These are phyloP conservation scores for Trimorus sp. DNA, from an alignment of 2,888 invertebrate genomes.

Conservation along the genomic window DNA sequence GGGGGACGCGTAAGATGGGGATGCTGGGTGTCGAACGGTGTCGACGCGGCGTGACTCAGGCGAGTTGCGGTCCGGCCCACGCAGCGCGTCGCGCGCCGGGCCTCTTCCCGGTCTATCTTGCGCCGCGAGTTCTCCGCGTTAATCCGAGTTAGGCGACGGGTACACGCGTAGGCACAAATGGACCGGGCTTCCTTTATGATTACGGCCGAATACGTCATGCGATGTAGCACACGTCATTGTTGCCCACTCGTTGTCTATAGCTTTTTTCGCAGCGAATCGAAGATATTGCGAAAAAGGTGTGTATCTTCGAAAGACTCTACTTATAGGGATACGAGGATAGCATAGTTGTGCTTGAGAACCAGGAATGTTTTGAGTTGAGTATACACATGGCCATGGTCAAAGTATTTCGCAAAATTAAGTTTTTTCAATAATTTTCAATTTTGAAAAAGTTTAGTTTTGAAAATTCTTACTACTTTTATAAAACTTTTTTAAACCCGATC, in stretches of 20 bases:
- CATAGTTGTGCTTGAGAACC: too few species aligned
- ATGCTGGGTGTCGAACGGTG: conserved; percentile 74
- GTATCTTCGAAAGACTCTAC: too few species aligned
- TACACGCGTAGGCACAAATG: conserved; percentile 63
- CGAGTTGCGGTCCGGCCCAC: conserved; percentile 81
- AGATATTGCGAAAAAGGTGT: too few species aligned
- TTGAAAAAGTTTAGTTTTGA: too few species aligned
- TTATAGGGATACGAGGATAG: too few species aligned
- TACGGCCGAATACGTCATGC: conserved; percentile 50
- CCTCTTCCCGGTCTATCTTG: conserved; percentile 55
- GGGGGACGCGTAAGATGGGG: conserved; percentile 63
- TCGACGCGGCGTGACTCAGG: conserved; percentile 78
- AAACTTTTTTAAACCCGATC: too few species aligned
- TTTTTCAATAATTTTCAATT: too few species aligned
- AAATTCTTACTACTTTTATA: too few species aligned
- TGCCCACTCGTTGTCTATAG: conserved; percentile 52
- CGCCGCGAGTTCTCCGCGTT: conserved; percentile 57
- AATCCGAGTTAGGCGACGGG: conserved; percentile 55
- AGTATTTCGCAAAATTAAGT: too few species aligned
- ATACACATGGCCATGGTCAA: too few species aligned
- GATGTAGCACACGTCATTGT: conserved; percentile 56
- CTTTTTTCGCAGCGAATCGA: conserved; percentile 13
- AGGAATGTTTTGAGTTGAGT: too few species aligned
- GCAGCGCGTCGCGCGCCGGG: conserved; percentile 69
- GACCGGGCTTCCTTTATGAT: conserved; percentile 62